Conservation (phyloP, 2,797 vertebrate species). For the Poecilia picta region DNA sequence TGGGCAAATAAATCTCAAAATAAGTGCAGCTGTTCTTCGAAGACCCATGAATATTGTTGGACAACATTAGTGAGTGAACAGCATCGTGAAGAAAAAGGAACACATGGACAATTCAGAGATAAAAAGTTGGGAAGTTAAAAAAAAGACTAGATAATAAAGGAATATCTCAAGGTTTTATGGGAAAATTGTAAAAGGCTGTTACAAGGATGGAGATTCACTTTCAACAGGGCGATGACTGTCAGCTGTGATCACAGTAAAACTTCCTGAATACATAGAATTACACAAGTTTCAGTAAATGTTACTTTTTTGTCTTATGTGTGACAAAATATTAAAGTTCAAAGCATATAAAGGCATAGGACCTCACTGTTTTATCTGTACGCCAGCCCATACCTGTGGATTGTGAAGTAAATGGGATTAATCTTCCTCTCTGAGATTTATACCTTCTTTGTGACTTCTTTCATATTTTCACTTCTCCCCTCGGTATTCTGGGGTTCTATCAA, state of each 20-base stretch:
- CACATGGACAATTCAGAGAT: not conserved
- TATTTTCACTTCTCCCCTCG: not conserved
- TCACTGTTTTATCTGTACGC: slow-evolving; percentile 62
- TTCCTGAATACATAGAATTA: not conserved
- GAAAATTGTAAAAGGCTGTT: not conserved
- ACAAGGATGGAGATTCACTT: not conserved
- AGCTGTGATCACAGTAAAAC: not conserved
- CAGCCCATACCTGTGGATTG: slow-evolving; percentile 47
- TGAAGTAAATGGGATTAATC: slow-evolving; percentile 65
- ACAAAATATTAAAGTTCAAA: not conserved
- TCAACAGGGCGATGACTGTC: not conserved
- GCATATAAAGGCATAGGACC: not conserved
- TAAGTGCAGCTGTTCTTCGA: not conserved
- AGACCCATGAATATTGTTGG: not conserved
- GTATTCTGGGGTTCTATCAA: not conserved
- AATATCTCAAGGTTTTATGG: not conserved
- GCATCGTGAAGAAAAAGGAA: not conserved
- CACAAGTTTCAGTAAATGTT: not conserved
- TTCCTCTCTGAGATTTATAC: not conserved
- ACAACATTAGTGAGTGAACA: not conserved
- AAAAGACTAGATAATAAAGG: not conserved
- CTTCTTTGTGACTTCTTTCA: not conserved
- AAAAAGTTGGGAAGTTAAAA: not conserved
- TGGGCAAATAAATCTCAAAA: not conserved
- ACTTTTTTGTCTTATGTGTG: not conserved